Conservation (phyloP, 2,888 invertebrate genomes). For the Ypsolopha sequella region DNA sequence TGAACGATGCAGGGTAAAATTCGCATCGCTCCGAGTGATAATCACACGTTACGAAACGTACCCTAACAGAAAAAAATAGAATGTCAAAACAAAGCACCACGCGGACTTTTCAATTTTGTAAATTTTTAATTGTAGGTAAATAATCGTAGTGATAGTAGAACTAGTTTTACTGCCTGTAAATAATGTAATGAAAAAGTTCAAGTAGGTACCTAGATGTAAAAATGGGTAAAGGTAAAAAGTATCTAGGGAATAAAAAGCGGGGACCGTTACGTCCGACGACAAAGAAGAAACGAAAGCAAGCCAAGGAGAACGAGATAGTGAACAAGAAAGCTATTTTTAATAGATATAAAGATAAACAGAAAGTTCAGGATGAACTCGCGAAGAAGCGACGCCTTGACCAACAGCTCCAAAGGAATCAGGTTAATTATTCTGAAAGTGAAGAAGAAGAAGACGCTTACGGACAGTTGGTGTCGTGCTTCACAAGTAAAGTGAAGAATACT, state of each 20-base stretch:
- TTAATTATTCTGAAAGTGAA: constrained; percentile 62
- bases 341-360: constrained; percentile 59
- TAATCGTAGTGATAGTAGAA: too few species aligned
- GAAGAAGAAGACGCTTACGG: constrained; percentile 56
- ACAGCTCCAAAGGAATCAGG: constrained; percentile 27
- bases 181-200: too few species aligned
- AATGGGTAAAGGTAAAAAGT: constrained; percentile 12
- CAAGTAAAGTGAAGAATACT: constrained; percentile 19
- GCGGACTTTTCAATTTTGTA: not conserved
- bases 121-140: too few species aligned
- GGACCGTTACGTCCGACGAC: constrained; percentile 22
- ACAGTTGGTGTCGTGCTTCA: constrained; percentile 65
- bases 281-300: constrained; percentile 32
- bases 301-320: constrained; percentile 28
- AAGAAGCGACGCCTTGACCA: constrained; percentile 49
- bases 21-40: too few species aligned
- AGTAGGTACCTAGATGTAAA: not conserved
- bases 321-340: constrained; percentile 62
- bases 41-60: too few species aligned
- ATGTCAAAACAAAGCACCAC: not conserved
- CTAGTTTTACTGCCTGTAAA: too few species aligned
- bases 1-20: too few species aligned
- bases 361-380: constrained; percentile 53
- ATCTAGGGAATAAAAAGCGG: constrained; percentile 28
- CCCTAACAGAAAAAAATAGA: not conserved